phyloP scores from a whole-genome alignment of 2,113 vertebrate species.

The Turdus rufiventris region DNA sequence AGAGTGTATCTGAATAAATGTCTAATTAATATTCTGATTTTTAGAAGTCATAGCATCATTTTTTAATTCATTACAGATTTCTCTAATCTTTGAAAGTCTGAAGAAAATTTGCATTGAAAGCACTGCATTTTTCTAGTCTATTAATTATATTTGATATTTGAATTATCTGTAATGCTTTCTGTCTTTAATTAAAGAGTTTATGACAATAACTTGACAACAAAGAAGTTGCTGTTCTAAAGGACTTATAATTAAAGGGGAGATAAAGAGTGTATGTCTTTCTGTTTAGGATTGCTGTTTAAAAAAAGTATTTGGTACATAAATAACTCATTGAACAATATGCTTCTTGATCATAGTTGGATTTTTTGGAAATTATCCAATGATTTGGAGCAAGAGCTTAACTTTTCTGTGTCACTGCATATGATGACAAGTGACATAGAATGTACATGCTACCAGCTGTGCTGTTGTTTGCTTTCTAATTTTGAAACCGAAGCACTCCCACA shows the following conservation, averaged over 20 bases:
- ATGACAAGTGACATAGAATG: constrained; percentile 33
- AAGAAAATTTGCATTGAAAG: not conserved
- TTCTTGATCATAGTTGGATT: not conserved
- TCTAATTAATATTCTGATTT: not conserved
- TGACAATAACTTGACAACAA: not conserved
- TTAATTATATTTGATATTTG: not conserved
- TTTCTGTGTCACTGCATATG: constrained; percentile 33
- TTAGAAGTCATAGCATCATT: not conserved
- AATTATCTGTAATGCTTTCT: not conserved
- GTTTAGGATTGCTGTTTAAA: not conserved
- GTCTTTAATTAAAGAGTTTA: not conserved
- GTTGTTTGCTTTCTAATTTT: constrained; percentile 60
- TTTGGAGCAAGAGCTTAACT: constrained; percentile 45
- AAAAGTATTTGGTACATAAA: not conserved
- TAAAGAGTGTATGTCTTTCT: not conserved
- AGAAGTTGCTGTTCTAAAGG: not conserved
- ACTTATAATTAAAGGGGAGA: not conserved
- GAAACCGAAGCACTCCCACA: constrained; percentile 22
- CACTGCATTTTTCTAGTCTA: not conserved
- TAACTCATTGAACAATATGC: not conserved
- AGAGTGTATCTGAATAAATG: not conserved
- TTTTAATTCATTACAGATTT: not conserved
- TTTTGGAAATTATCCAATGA: not conserved
- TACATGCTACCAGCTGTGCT: constrained; percentile 49
- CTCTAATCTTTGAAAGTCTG: not conserved